phyloP scores from a whole-genome alignment of 2,113 vertebrate species.

The Tragelaphus buxtoni region DNA sequence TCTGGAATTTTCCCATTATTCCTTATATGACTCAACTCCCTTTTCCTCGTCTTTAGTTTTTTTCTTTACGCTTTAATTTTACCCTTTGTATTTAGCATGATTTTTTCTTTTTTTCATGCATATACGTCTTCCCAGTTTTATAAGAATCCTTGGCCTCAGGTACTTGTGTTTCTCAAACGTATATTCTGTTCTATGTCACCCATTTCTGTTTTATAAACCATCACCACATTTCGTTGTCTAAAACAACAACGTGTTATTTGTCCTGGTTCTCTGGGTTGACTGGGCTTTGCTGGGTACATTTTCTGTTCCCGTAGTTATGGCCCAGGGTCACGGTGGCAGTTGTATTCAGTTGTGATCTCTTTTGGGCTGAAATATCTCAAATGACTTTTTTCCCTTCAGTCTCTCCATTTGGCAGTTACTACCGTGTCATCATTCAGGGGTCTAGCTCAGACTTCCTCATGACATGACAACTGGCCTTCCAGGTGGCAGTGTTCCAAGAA shows the following conservation, averaged over 20 bases:
- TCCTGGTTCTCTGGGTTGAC: background rate
- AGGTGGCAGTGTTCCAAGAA: background rate
- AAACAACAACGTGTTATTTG: background rate
- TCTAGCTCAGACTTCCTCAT: background rate
- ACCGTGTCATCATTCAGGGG: background rate
- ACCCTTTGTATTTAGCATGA: background rate
- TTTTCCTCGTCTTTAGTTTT: slow-evolving; percentile 14
- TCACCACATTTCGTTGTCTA: background rate
- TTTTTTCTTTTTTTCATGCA: background rate
- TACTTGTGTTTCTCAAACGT: background rate
- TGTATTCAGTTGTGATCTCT: background rate
- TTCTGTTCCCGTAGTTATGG: background rate
- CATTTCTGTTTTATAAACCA: background rate
- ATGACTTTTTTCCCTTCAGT: background rate
- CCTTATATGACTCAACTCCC: background rate
- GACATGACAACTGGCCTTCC: background rate
- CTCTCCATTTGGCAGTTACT: background rate
- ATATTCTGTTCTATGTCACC: background rate
- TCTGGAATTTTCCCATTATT: background rate
- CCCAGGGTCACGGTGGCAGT: background rate
- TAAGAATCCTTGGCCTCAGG: background rate
- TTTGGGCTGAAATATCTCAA: background rate
- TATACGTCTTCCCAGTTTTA: background rate
- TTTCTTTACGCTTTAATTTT: slow-evolving; percentile 2
- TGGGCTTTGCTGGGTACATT: background rate